Evolutionary conservation across 2,888 invertebrate species (phyloP).

Genomic region (Nemapogon koenigi): DNA sequence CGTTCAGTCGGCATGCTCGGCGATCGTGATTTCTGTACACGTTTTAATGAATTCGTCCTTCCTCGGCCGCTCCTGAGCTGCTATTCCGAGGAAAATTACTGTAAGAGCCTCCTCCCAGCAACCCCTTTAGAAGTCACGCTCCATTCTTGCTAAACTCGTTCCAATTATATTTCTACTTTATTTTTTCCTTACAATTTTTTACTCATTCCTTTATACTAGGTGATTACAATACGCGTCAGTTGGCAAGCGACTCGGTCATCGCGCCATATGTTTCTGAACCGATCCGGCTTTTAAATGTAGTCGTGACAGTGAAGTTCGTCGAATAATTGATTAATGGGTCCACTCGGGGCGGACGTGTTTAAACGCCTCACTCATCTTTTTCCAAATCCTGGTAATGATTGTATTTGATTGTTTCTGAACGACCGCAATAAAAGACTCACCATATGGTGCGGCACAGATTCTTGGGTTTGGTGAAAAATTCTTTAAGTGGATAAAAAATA

Average conservation of each 20-base stretch:
- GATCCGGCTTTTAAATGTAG: constrained; percentile 40
- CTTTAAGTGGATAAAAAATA: too few relatives aligned
- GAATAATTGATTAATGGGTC: constrained; percentile 57
- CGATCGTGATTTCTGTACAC: constrained; percentile 50
- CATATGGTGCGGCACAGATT: constrained; percentile 54
- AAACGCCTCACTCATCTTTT: constrained; percentile 46
- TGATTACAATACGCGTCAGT: constrained; percentile 54
- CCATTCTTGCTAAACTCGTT: constrained; percentile 48
- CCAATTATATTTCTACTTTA: constrained; percentile 51
- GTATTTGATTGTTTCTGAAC: constrained; percentile 49
- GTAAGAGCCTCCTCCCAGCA: constrained; percentile 49
- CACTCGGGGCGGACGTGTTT: constrained; percentile 52
- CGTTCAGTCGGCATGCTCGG: constrained; percentile 32
- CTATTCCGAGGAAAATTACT: constrained; percentile 57
- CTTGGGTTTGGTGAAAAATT: too few relatives aligned
- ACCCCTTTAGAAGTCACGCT: constrained; percentile 57
- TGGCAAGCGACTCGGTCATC: constrained; percentile 36
- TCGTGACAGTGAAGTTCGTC: constrained; percentile 44
- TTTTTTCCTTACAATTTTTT: constrained; percentile 32
- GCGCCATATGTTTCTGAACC: constrained; percentile 43
- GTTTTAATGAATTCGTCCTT: constrained; percentile 56
- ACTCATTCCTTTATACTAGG: constrained; percentile 27
- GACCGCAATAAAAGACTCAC: constrained; percentile 28
- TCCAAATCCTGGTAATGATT: constrained; percentile 55
- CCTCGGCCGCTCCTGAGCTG: constrained; percentile 40